phyloP scores from a whole-genome alignment of 37 sponge, comb jelly and placozoan genomes.

The Halichondria panicea region DNA sequence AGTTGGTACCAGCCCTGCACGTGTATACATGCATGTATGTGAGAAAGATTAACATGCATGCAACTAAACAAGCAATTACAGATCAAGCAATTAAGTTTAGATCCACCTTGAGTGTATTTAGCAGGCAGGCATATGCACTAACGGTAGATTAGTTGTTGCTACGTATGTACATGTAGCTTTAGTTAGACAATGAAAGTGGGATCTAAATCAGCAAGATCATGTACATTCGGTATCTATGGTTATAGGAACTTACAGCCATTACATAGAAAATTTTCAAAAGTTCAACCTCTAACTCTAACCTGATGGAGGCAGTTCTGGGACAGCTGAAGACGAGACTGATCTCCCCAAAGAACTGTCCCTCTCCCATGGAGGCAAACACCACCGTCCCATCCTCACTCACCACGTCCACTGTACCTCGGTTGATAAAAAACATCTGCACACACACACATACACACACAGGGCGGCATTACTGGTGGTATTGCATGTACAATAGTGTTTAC shows the following conservation, averaged over 20 bases:
- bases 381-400: slow-evolving; percentile 73
- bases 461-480: background rate
- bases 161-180: too few species aligned
- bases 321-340: slow-evolving; percentile 63
- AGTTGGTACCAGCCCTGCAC: slow-evolving; percentile 70
- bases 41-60: too few species aligned
- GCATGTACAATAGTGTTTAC: background rate
- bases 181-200: too few species aligned
- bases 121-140: too few species aligned
- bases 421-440: slow-evolving; percentile 78
- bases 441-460: background rate
- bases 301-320: slow-evolving; percentile 69
- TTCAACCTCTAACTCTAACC: slow-evolving; percentile 7
- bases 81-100: too few species aligned
- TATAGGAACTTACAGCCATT: background rate
- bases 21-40: too few species aligned
- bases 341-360: slow-evolving; percentile 87
- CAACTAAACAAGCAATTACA: too few species aligned
- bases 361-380: slow-evolving; percentile 58
- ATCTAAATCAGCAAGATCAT: background rate
- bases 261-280: background rate
- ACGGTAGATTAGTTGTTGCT: too few species aligned
- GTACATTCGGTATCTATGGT: too few species aligned
- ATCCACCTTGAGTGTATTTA: too few species aligned
- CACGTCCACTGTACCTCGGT: slow-evolving; percentile 71